A percentile compares a stretch with the other conserved stretches of the same genome.
Evolutionary conservation across 23 tunicate genomes (phyloP).

Genomic region (Trididemnum nubilum): DNA sequence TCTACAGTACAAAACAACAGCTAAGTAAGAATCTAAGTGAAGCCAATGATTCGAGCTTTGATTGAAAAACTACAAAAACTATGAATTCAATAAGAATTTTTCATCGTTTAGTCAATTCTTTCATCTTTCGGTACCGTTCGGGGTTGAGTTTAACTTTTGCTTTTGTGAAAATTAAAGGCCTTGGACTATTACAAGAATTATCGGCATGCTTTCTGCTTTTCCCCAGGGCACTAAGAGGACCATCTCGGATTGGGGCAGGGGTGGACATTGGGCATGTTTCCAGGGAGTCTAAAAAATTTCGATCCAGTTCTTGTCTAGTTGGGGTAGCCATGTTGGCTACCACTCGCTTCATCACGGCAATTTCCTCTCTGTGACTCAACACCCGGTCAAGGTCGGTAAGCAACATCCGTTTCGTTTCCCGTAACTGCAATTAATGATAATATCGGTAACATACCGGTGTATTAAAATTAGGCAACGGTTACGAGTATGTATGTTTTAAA

Average conservation of each 20-base stretch:
- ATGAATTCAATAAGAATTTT: too few species aligned
- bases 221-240: neutral
- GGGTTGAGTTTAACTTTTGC: constrained; percentile 29
- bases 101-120: constrained; percentile 3
- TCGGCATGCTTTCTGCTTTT: neutral
- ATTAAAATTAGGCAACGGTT: neutral
- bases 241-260: constrained; percentile 20
- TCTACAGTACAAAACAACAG: too few species aligned
- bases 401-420: constrained; percentile 53
- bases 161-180: constrained; percentile 53
- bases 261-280: constrained; percentile 33
- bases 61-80: too few species aligned
- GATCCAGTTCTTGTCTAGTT: neutral
- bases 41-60: too few species aligned
- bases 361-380: constrained; percentile 75
- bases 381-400: constrained; percentile 78
- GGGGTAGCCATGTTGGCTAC: constrained; percentile 57
- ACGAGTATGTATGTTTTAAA: too few species aligned
- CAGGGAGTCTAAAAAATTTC: constrained; percentile 46
- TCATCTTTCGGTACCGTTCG: constrained; percentile 44
- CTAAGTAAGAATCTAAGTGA: too few species aligned
- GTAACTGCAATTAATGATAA: constrained; percentile 55
- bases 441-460: neutral
- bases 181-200: constrained; percentile 22
- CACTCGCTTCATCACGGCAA: constrained; percentile 66